Evolutionary conservation across 2,888 invertebrate species (phyloP), one percentile per base, ranked within the genome.

Genomic region (Euzetes globulus): DNA sequence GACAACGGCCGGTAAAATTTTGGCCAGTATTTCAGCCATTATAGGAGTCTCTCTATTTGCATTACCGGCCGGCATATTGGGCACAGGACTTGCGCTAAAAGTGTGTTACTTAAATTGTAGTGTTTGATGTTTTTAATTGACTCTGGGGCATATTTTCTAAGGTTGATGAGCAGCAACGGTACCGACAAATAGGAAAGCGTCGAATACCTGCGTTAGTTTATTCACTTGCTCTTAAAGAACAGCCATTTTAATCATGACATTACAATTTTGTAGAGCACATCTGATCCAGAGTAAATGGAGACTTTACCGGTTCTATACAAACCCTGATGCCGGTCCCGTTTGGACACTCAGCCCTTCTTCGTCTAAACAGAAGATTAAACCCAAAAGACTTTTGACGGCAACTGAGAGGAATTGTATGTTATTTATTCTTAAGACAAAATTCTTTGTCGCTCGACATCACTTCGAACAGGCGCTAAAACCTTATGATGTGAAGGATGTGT

Each of bases 11-110:
- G 85, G 85, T n/a, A 85, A 85, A 79, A 79, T 86, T 27, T 83
- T 85, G 27, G 85, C 84, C 9, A 82, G 84, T 9, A 82, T 84
- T 76, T 84, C 84, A 74, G 84, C 85, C 17, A 80, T 85, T 4
- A 78, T 85, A 15, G 85, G 85, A 3, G 85, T 86, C 19, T 84
- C 85, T 5, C 85, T 85, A 80, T 85, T 85, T 78, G 85, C 85
- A 19, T 81, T 85, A n/a, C 85, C 85, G 7, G 85, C 85, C 25
- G 85, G 85, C 79, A 81, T 82, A 81, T 71, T 33, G 45, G 75
- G 71, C 37, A 71, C 74, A 2, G 74, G 74, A 22, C 5, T 74
- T 11, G 74, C 74, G 1, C 19, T 74, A 0, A 71, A 72, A 45
- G 65, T 63, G 58, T 15, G 33, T 29, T 27, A 60, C 33, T 60